Conservation (phyloP, 1,140 invertebrate genomes). For the Pseudoatta argentina region DNA sequence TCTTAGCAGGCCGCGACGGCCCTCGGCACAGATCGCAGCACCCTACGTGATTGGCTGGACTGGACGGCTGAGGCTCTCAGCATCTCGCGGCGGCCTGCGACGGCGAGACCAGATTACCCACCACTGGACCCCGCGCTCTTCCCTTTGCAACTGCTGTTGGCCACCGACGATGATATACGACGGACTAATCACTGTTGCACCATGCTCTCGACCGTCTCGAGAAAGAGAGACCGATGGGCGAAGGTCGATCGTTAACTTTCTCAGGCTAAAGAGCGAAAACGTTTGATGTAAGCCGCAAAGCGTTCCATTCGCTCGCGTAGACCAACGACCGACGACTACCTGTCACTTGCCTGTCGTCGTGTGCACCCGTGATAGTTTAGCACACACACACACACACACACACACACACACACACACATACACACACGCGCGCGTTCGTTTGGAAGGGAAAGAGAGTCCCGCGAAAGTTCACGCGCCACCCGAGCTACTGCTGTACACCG, state of each 20-base stretch:
- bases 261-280: background rate
- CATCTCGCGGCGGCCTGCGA: conserved; percentile 80
- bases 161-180: conserved; percentile 40
- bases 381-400: background rate
- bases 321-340: background rate
- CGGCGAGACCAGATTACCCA: conserved; percentile 53
- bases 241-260: conserved; percentile 16
- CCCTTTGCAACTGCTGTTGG: conserved; percentile 21
- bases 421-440: background rate
- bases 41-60: conserved; percentile 77
- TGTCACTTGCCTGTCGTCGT: background rate
- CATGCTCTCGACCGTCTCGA: conserved; percentile 38
- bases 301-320: background rate
- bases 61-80: conserved; percentile 79
- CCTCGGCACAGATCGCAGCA: conserved; percentile 68
- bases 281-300: background rate
- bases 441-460: conserved; percentile 22
- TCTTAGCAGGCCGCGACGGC: conserved; percentile 84
- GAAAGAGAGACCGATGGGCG: conserved; percentile 5
- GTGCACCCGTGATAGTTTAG: background rate
- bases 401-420: too few relatives aligned
- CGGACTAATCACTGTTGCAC: conserved; percentile 37
- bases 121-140: conserved; percentile 3
- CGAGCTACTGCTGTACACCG: conserved; percentile 1
- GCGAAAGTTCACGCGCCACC: conserved; percentile 31